Conservation (phyloP, 2,113 vertebrate genomes). For the Clarias gariepinus region DNA sequence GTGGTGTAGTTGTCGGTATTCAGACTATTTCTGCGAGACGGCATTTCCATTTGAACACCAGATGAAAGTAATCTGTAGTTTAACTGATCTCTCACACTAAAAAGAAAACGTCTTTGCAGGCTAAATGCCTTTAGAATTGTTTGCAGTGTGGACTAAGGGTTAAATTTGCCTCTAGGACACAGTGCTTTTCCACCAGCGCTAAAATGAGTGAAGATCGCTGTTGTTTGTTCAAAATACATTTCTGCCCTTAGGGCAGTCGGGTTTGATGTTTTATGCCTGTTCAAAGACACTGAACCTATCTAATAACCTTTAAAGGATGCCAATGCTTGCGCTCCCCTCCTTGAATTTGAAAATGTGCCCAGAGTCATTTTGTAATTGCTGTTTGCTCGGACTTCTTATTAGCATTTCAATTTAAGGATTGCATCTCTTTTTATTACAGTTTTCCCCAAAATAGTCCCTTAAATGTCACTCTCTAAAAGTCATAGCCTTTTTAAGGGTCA, state of each 20-base stretch:
- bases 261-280: constrained; percentile 9
- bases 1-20: neutral
- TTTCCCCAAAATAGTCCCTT: neutral
- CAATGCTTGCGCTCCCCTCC: neutral
- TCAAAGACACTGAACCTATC: constrained; percentile 4
- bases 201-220: neutral
- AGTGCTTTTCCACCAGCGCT: neutral
- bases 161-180: neutral
- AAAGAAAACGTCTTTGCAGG: neutral
- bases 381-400: neutral
- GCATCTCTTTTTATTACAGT: neutral
- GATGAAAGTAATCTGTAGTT: neutral
- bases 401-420: constrained; percentile 1
- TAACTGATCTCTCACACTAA: neutral
- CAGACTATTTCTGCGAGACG: neutral
- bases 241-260: neutral
- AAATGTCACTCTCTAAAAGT: neutral
- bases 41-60: neutral
- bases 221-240: constrained; percentile 15
- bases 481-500: neutral
- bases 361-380: neutral
- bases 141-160: neutral
- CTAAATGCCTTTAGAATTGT: neutral
- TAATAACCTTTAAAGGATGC: constrained; percentile 4
- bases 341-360: neutral